Evolutionary conservation across 2,888 invertebrate species (phyloP).

Genomic region (Clitarchus hookeri): DNA sequence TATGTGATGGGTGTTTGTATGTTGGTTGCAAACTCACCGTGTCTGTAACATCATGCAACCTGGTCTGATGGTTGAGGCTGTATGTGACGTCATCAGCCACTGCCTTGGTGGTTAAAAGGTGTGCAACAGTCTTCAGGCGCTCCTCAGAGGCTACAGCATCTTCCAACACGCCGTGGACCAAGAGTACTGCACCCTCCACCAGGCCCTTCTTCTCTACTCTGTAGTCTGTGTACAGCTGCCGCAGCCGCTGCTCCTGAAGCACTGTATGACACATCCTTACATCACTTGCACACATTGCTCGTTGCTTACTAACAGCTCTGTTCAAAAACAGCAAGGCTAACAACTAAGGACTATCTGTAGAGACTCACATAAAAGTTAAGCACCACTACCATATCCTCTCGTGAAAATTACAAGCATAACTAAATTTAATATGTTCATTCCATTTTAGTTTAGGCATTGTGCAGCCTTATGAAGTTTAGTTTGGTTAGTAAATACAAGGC

Average conservation of each 20-base stretch:
- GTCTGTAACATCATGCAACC: conserved; percentile 29
- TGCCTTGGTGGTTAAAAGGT: not conserved
- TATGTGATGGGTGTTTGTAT: too few species aligned
- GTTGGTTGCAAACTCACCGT: conserved; percentile 8
- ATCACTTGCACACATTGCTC: not conserved
- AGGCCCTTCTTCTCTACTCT: conserved; percentile 15
- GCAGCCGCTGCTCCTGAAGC: conserved; percentile 28
- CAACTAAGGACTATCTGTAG: too few species aligned
- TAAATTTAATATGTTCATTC: too few species aligned
- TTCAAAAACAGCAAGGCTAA: too few species aligned
- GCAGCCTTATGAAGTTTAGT: too few species aligned
- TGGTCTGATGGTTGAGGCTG: not conserved
- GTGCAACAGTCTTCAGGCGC: conserved; percentile 2
- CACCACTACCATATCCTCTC: too few species aligned
- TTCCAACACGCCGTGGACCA: not conserved
- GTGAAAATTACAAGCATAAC: too few species aligned
- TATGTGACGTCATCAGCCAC: not conserved
- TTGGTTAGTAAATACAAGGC: too few species aligned
- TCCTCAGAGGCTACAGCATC: not conserved
- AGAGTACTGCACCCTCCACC: not conserved
- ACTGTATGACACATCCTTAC: conserved; percentile 10
- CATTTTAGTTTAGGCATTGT: too few species aligned
- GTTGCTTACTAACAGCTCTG: too few species aligned
- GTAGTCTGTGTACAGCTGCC: conserved; percentile 28
- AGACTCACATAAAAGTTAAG: too few species aligned